phyloP scores from a whole-genome alignment of 2,797 vertebrate species.

The Pterois miles region DNA sequence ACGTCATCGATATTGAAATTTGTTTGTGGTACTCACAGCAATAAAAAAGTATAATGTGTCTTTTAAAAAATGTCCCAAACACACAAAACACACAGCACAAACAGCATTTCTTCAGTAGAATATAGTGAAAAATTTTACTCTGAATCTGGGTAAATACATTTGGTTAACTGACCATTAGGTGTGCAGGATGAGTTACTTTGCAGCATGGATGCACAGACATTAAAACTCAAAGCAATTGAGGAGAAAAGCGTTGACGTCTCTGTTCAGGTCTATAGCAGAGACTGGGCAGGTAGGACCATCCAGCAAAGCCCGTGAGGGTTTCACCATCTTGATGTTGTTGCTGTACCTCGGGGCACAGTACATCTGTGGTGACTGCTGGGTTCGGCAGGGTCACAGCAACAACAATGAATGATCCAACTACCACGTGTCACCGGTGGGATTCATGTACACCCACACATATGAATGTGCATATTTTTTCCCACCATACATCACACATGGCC shows the following conservation, averaged over 20 bases:
- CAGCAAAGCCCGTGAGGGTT: conserved; percentile 44
- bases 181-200: not conserved
- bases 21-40: not conserved
- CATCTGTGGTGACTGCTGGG: conserved; percentile 39
- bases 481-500: conserved; percentile 1
- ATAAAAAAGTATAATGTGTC: not conserved
- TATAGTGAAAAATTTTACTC: too few species aligned
- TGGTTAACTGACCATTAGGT: not conserved
- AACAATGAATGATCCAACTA: conserved; percentile 55
- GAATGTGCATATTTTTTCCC: conserved; percentile 16
- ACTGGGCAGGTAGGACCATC: conserved; percentile 15
- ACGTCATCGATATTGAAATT: not conserved
- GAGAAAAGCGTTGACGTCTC: conserved; percentile 3
- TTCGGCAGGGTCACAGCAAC: conserved; percentile 50
- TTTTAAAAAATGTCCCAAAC: not conserved
- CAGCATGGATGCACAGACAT: not conserved
- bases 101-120: not conserved
- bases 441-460: not conserved
- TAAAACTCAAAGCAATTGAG: conserved; percentile 12
- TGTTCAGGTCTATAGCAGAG: conserved; percentile 28
- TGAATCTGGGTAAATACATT: not conserved
- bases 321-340: conserved; percentile 11
- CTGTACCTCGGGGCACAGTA: conserved; percentile 28
- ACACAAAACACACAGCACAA: not conserved
- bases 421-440: conserved; percentile 28